phyloP scores from a whole-genome alignment of 2,888 invertebrate genomes.

The Panopea generosa region DNA sequence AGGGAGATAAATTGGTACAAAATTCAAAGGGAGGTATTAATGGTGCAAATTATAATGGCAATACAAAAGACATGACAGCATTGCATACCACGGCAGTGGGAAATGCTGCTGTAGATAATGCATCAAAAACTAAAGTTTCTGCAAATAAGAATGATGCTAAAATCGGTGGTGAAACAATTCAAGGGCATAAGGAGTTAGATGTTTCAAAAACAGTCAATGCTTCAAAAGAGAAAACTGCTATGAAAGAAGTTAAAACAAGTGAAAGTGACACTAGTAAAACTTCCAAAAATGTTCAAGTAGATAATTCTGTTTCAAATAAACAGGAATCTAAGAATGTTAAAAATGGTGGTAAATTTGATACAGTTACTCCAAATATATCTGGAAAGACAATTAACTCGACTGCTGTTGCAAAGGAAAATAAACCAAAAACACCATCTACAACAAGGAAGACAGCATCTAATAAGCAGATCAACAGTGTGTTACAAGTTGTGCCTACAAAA shows the following conservation, averaged over 20 bases:
- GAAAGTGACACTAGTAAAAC: too few species aligned
- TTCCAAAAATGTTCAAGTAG: not conserved
- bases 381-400: too few species aligned
- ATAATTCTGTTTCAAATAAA: not conserved
- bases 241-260: not conserved
- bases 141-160: constrained; percentile 24
- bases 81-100: constrained; percentile 46
- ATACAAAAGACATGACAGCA: constrained; percentile 30
- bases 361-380: too few species aligned
- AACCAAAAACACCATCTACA: not conserved
- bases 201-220: not conserved
- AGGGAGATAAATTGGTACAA: constrained; percentile 28
- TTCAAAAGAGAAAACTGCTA: too few species aligned
- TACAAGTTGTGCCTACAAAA: constrained; percentile 69
- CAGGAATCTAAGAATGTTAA: not conserved
- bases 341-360: too few species aligned
- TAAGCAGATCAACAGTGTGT: constrained; percentile 32
- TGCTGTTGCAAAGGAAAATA: constrained; percentile 15
- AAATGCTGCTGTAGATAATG: constrained; percentile 49
- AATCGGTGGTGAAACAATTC: constrained; percentile 29
- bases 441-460: not conserved
- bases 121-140: constrained; percentile 22
- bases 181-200: constrained; percentile 29
- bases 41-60: constrained; percentile 4
- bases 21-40: constrained; percentile 20